These are phyloP conservation scores for Pantherophis alleghaniensis DNA, from an alignment of 2,797 vertebrate genomes.

Conservation along the genomic window DNA sequence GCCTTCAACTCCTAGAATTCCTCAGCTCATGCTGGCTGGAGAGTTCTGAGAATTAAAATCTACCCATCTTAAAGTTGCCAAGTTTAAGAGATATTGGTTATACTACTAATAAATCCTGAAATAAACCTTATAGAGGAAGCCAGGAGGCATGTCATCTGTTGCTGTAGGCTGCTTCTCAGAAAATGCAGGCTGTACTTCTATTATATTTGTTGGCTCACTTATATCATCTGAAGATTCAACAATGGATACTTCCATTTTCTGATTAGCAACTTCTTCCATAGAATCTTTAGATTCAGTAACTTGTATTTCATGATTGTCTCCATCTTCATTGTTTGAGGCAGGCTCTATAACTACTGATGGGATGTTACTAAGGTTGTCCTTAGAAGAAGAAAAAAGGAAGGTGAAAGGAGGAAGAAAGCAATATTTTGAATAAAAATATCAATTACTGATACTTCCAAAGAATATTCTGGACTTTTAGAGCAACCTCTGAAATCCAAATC, in stretches of 20 bases:
- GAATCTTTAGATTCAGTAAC: constrained; percentile 60
- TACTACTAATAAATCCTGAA: background rate
- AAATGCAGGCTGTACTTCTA: constrained; percentile 42
- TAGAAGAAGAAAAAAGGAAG: background rate
- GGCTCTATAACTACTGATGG: constrained; percentile 94
- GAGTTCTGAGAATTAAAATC: background rate
- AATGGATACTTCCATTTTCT: constrained; percentile 60
- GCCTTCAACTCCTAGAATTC: background rate
- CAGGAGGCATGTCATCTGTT: constrained; percentile 71
- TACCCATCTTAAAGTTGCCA: background rate
- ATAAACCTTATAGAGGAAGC: constrained; percentile 88
- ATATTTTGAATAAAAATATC: background rate
- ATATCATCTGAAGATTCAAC: constrained; percentile 58
- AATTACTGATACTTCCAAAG: background rate
- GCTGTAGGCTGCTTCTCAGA: constrained; percentile 43
- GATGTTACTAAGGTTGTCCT: constrained; percentile 78
- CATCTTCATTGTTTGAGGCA: constrained; percentile 94
- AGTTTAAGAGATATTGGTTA: background rate
- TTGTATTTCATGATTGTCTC: constrained; percentile 68
- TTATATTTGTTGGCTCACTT: constrained; percentile 39
- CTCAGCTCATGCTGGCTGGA: background rate
- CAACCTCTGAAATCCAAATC: background rate
- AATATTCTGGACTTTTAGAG: background rate
- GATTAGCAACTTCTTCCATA: constrained; percentile 60
- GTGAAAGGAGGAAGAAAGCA: fast-evolving